Evolutionary conservation across 1,140 invertebrate species (phyloP), one percentile per base, ranked within the genome.

Genomic region (Scaptomyza hsui): DNA sequence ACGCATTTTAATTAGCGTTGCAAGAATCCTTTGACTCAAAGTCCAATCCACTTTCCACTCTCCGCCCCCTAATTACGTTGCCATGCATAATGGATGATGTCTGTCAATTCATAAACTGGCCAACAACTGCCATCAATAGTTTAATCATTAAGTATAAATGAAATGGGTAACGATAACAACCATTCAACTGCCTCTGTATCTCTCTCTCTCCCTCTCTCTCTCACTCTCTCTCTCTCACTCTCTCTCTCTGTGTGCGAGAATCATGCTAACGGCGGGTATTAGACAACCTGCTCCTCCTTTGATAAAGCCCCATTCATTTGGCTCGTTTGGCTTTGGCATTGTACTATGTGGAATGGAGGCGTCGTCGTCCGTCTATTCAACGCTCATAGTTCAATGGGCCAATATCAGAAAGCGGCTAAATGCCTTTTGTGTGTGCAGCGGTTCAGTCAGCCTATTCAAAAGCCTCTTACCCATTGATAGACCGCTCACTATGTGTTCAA

Each of bases 381-480:
- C 67, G 57, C 57, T n/a, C n/a, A 59, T 63, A 60, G 65, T 52
- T 85, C 81, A 81, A 85, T 81, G 70, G 69, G 77, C 64, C 73
- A 79, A 86, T 86, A 85, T 78, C 80, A 81, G 86, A 86, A 77
- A 81, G 81, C 81, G 64, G 61, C 80, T 85, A 86, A 85, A 86
- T 85, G 81, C 81, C 80, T 76, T 85, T 85, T 85, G 73, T 85
- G 62, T 60, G 16, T 32, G 26, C 77, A 29, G 26, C 26, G 9
- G 26, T 7, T 29, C 26, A 9, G 6, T 26, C 26, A 29, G 26
- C 26, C 26, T 60, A 77, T 81, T 81, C 60, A 80, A 77, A 77
- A 67, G 73, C 57, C 69, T 77, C 81, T 77, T 60, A 63, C 75
- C 79, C 61, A 82, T 82, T 86, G 69, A 86, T 75, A 44, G 59